phyloP scores from a whole-genome alignment of 2,113 vertebrate genomes.

The Anoura caudifer region DNA sequence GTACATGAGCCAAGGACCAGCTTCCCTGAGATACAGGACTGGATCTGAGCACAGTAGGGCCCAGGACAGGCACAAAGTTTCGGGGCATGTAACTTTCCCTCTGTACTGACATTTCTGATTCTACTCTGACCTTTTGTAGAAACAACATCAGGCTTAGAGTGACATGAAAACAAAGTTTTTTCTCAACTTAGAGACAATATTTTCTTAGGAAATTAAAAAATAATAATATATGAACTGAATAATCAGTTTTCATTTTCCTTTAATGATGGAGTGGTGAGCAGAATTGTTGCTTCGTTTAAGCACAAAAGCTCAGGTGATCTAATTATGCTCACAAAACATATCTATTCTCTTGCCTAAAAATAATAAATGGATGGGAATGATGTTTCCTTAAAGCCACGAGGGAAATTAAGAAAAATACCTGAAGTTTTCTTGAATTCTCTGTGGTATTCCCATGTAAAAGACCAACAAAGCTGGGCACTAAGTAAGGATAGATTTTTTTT shows the following conservation, averaged over 20 bases:
- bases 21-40: background rate
- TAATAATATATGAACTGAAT: background rate
- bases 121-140: background rate
- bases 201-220: slow-evolving; percentile 16
- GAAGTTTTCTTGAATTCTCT: background rate
- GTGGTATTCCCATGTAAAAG: background rate
- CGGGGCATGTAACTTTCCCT: background rate
- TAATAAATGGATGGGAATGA: background rate
- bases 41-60: background rate
- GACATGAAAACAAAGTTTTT: background rate
- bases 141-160: background rate
- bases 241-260: background rate
- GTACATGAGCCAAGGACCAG: background rate
- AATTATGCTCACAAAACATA: background rate
- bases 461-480: background rate
- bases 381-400: background rate
- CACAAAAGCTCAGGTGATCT: background rate
- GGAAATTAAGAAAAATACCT: background rate
- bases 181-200: background rate
- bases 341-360: background rate
- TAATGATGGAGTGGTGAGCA: background rate
- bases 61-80: no score
- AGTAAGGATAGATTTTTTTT: background rate
- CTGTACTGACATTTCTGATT: background rate
- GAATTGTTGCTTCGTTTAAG: background rate